A percentile compares a stretch with the other conserved stretches of the same genome.
These are phyloP conservation scores for Ditylenchus dipsaci DNA, from an alignment of 1,140 invertebrate genomes.

Conservation along the genomic window DNA sequence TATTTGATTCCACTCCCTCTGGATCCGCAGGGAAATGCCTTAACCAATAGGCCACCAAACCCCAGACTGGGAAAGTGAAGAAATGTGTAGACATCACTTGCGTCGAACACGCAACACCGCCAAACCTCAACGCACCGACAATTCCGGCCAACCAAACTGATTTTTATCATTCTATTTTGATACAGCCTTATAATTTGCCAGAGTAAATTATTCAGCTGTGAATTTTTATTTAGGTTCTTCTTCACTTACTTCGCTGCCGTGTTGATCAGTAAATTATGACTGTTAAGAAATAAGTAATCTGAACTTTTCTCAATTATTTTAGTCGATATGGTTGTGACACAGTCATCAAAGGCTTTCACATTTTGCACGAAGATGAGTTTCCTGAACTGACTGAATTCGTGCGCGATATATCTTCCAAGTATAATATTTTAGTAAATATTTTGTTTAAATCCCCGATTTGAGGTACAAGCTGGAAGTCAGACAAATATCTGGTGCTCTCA, in stretches of 20 bases:
- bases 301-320: constrained; percentile 3
- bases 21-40: too few species aligned
- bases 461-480: constrained; percentile 34
- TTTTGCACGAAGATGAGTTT: constrained; percentile 26
- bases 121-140: too few species aligned
- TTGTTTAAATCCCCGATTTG: constrained; percentile 32
- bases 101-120: too few species aligned
- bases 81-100: too few species aligned
- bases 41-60: too few species aligned
- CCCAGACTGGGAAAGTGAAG: too few species aligned
- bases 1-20: too few species aligned
- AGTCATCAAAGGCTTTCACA: constrained; percentile 20
- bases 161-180: too few species aligned
- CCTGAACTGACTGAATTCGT: constrained; percentile 24
- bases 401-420: constrained; percentile 18
- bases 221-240: constrained; percentile 13
- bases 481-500: constrained; percentile 27
- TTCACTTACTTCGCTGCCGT: constrained; percentile 34
- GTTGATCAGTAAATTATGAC: constrained; percentile 26
- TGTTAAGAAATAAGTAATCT: constrained; percentile 3
- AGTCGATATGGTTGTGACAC: constrained; percentile 26
- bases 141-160: too few species aligned
- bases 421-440: neutral
- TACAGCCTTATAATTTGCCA: too few species aligned
- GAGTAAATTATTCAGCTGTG: too few species aligned